Evolutionary conservation across 2,113 vertebrate genomes (phyloP).

Genomic region (Pterophyllum scalare): DNA sequence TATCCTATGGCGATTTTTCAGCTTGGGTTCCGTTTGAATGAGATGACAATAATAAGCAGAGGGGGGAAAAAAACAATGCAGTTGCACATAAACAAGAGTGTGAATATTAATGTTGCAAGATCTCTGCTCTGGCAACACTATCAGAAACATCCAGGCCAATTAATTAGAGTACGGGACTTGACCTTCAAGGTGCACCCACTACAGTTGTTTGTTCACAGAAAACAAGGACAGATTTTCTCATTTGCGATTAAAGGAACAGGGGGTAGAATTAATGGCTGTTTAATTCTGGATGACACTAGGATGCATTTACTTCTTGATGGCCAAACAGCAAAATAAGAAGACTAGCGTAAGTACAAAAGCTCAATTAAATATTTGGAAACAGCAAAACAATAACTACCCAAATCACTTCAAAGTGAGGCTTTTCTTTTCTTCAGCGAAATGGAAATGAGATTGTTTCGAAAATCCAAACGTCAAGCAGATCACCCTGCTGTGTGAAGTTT

Average conservation of each 20-base stretch:
- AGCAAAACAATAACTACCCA: background rate
- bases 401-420: background rate
- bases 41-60: slow-evolving; percentile 57
- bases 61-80: slow-evolving; percentile 32
- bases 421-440: background rate
- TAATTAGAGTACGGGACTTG: slow-evolving; percentile 72
- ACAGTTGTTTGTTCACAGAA: slow-evolving; percentile 72
- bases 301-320: slow-evolving; percentile 34
- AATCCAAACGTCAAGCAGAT: background rate
- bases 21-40: slow-evolving; percentile 47
- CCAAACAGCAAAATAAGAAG: background rate
- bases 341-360: too few relatives aligned
- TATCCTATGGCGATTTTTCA: slow-evolving; percentile 49
- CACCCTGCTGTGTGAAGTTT: background rate
- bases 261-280: slow-evolving; percentile 63
- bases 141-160: slow-evolving; percentile 65
- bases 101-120: slow-evolving; percentile 72
- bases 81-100: slow-evolving; percentile 60
- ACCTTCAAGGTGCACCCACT: slow-evolving; percentile 75
- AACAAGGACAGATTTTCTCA: slow-evolving; percentile 69
- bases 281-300: slow-evolving; percentile 56
- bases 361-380: background rate
- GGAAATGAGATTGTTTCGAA: background rate
- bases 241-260: slow-evolving; percentile 66
- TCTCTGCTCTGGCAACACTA: slow-evolving; percentile 60